Percentiles rank a stretch among this genome's conserved stretches.
Conservation (phyloP, 2,797 vertebrate species). For the Erethizon dorsatum region DNA sequence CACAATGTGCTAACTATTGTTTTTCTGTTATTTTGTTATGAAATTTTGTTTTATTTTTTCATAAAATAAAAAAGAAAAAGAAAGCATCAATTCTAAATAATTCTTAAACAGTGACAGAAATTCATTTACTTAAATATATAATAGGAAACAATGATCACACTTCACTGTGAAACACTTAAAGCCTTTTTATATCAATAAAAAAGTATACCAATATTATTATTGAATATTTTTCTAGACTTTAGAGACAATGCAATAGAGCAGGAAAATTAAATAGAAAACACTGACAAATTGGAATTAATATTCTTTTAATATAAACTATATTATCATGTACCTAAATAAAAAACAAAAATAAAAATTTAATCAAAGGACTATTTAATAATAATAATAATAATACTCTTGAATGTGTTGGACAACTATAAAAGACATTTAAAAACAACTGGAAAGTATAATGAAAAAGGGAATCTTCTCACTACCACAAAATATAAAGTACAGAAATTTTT, state of each 20-base stretch:
- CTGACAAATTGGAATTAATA: slow-evolving; percentile 40
- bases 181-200: slow-evolving; percentile 3
- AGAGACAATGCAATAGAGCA: slow-evolving; percentile 57
- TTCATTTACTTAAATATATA: slow-evolving; percentile 38
- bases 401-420: slow-evolving; percentile 44
- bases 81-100: slow-evolving; percentile 52
- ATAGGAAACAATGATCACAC: slow-evolving; percentile 6
- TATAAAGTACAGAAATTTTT: background rate
- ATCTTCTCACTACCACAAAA: slow-evolving; percentile 17
- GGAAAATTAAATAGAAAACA: slow-evolving; percentile 68
- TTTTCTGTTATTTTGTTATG: background rate
- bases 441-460: slow-evolving; percentile 16
- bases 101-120: slow-evolving; percentile 14
- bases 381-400: slow-evolving; percentile 21
- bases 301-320: background rate
- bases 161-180: slow-evolving; percentile 38
- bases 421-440: background rate
- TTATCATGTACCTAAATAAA: background rate
- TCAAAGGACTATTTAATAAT: background rate
- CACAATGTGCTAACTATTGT: background rate
- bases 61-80: background rate
- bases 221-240: slow-evolving; percentile 59
- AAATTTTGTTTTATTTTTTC: background rate
- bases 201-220: background rate
- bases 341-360: slow-evolving; percentile 7